Percentiles rank a stretch among this genome's conserved stretches.
phyloP scores from a whole-genome alignment of 2,888 invertebrate genomes.

The Pteria penguin region DNA sequence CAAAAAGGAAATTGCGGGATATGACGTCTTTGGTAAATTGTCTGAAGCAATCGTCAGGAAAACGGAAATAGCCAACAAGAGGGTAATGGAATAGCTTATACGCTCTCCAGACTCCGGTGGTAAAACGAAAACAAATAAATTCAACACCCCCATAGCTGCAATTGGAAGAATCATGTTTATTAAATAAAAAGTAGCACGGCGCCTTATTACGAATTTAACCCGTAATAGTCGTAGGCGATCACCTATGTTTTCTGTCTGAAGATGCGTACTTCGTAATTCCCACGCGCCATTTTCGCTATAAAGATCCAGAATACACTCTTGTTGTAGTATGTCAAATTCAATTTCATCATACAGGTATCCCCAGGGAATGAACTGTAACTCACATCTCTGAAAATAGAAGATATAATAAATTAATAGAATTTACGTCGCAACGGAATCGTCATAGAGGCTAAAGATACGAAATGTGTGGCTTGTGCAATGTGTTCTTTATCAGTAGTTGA shows the following conservation, averaged over 20 bases:
- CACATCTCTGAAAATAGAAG: slow-evolving; percentile 9
- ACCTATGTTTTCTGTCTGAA: not conserved
- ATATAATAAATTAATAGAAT: too few species aligned
- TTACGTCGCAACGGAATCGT: too few species aligned
- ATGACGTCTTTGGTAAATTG: slow-evolving; percentile 5
- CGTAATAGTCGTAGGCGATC: not conserved
- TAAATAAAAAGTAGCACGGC: slow-evolving; percentile 4
- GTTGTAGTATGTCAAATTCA: not conserved
- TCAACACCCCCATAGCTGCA: slow-evolving; percentile 5
- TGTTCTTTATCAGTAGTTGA: too few species aligned
- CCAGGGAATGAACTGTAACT: not conserved
- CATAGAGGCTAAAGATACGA: too few species aligned
- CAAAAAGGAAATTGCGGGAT: not conserved
- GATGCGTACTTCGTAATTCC: not conserved
- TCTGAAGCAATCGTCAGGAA: slow-evolving; percentile 20
- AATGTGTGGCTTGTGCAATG: too few species aligned
- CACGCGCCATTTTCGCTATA: not conserved
- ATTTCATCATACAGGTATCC: not conserved
- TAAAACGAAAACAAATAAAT: slow-evolving; percentile 12
- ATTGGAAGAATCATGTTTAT: slow-evolving; percentile 22
- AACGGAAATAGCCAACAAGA: slow-evolving; percentile 16
- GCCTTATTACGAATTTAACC: not conserved
- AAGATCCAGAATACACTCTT: not conserved
- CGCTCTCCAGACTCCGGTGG: slow-evolving; percentile 14
- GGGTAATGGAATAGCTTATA: slow-evolving; percentile 8